Percentiles rank a stretch among this genome's conserved stretches.
phyloP scores from a whole-genome alignment of 2,797 vertebrate species.

The Acanthis flammea region DNA sequence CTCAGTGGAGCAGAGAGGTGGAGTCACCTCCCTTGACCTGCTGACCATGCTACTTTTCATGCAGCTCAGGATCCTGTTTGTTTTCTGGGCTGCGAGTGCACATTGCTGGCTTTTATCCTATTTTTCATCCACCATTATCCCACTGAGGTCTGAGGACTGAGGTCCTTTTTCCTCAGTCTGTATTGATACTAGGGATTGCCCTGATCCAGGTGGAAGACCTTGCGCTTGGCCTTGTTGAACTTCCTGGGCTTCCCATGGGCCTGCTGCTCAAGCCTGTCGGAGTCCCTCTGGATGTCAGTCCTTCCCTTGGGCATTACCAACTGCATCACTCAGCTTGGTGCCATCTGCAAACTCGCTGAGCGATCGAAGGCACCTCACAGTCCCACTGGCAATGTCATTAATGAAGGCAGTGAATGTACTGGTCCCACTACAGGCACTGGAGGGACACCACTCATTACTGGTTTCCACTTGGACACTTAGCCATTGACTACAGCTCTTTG shows the following conservation, averaged over 20 bases:
- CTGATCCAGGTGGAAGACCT: not conserved
- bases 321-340: not conserved
- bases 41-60: not conserved
- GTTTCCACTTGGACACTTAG: not conserved
- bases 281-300: not conserved
- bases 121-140: not conserved
- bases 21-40: not conserved
- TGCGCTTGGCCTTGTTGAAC: not conserved
- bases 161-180: not conserved
- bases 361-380: fast-evolving
- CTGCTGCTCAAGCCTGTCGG: not conserved
- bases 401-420: not conserved
- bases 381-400: not conserved
- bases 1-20: not conserved
- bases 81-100: not conserved
- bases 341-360: not conserved
- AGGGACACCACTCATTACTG: not conserved
- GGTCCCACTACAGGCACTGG: not conserved
- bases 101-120: not conserved
- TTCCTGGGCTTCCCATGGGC: not conserved
- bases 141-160: too few relatives aligned
- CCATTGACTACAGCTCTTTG: not conserved
- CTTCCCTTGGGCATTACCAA: fast-evolving
- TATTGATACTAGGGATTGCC: not conserved
- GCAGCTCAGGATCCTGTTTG: not conserved